phyloP scores from a whole-genome alignment of 1,140 invertebrate genomes.

The Euura saliciscinereae region DNA sequence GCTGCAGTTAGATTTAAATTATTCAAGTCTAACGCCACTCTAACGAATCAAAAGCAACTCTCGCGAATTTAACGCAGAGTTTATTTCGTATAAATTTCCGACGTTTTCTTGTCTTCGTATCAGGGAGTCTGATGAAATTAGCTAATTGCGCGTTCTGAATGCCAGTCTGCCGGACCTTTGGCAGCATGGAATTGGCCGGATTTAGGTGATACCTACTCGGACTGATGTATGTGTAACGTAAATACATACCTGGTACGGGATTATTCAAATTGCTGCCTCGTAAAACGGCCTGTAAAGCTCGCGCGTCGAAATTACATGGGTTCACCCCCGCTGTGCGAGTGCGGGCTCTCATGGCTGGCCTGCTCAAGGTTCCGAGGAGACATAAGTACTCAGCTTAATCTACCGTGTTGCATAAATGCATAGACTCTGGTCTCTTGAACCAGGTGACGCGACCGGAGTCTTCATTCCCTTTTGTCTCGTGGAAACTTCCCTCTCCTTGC shows the following conservation, averaged over 20 bases:
- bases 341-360: background rate
- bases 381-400: constrained; percentile 39
- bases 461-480: background rate
- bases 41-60: too few species aligned
- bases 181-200: background rate
- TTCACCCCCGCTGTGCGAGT: constrained; percentile 12
- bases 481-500: constrained; percentile 21
- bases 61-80: too few species aligned
- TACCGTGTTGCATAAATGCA: constrained; percentile 44
- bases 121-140: background rate
- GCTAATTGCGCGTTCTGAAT: background rate
- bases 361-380: constrained; percentile 4
- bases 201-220: background rate
- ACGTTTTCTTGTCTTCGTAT: too few species aligned
- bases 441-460: constrained; percentile 20
- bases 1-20: too few species aligned
- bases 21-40: too few species aligned
- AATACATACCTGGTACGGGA: background rate
- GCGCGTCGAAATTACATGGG: constrained; percentile 24
- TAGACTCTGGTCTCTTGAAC: constrained; percentile 32
- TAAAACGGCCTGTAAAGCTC: constrained; percentile 25
- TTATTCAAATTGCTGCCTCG: constrained; percentile 25
- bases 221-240: background rate
- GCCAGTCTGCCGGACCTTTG: background rate
- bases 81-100: too few species aligned